Conservation (phyloP, 2,888 invertebrate species). For the Dascillus cervinus region DNA sequence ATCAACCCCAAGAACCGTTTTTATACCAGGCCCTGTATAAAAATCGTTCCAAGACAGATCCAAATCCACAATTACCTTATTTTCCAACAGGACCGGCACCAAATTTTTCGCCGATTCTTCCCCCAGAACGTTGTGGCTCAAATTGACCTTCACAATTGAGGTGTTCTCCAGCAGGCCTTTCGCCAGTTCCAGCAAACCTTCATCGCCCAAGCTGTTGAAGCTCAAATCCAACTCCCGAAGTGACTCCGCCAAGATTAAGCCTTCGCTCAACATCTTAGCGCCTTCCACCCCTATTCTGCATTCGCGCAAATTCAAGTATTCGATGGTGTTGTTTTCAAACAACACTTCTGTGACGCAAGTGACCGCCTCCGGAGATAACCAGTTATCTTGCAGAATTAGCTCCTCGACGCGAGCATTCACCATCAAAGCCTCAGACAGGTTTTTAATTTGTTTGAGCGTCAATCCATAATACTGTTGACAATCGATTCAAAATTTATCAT, state of each 20-base stretch:
- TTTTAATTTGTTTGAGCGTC: conserved; percentile 31
- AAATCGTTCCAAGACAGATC: conserved; percentile 50
- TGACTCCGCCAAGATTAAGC: conserved; percentile 30
- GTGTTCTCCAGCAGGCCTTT: conserved; percentile 32
- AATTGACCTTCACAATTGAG: conserved; percentile 38
- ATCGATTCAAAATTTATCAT: too few species aligned
- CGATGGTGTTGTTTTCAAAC: conserved; percentile 33
- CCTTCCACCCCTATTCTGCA: conserved; percentile 41
- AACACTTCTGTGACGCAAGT: conserved; percentile 38
- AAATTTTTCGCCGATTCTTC: conserved; percentile 38
- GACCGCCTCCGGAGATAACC: conserved; percentile 35
- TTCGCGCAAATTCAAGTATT: conserved; percentile 35
- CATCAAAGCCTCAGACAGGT: conserved; percentile 34
- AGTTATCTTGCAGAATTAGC: conserved; percentile 41
- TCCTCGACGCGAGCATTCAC: conserved; percentile 33
- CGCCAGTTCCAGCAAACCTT: conserved; percentile 36
- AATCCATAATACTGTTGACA: conserved; percentile 35
- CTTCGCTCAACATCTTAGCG: conserved; percentile 34
- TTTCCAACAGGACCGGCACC: conserved; percentile 37
- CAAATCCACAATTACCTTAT: conserved; percentile 40
- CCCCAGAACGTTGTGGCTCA: conserved; percentile 46
- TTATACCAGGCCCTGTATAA: conserved; percentile 34
- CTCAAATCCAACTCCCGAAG: conserved; percentile 40
- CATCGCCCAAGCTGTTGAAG: conserved; percentile 41
- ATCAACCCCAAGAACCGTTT: conserved; percentile 7